phyloP scores from a whole-genome alignment of 2,888 invertebrate genomes.

The Microplitis manilae region DNA sequence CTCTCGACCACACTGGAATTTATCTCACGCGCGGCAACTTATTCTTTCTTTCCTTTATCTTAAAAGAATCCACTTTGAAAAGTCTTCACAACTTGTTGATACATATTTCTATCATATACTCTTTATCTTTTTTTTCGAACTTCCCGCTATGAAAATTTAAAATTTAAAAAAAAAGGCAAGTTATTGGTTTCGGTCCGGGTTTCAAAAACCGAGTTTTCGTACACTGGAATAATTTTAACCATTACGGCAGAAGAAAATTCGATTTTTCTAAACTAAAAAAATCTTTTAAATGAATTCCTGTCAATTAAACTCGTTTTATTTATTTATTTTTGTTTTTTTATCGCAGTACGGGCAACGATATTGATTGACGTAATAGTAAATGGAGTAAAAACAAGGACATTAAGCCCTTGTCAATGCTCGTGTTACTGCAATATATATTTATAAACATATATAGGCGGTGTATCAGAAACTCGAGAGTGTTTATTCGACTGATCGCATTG shows the following conservation, averaged over 20 bases:
- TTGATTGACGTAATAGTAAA: slow-evolving; percentile 1
- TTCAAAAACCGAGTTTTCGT: no score
- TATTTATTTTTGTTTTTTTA: no score
- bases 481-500: slow-evolving; percentile 28
- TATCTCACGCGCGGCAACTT: slow-evolving; percentile 35
- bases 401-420: slow-evolving; percentile 13
- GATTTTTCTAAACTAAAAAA: no score
- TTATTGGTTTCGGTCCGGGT: no score
- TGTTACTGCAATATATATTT: slow-evolving; percentile 9
- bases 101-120: not conserved
- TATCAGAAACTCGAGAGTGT: slow-evolving; percentile 13
- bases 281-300: no score
- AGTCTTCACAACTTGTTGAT: not conserved
- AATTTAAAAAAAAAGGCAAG: no score
- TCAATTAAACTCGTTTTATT: no score
- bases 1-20: slow-evolving; percentile 36
- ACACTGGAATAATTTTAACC: no score
- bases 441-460: not conserved
- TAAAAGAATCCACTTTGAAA: not conserved
- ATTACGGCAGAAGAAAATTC: no score
- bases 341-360: not conserved
- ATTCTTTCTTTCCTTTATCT: slow-evolving; percentile 14
- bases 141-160: no score
- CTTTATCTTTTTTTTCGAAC: not conserved
- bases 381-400: not conserved